Evolutionary conservation across 2,113 vertebrate genomes (phyloP).

Genomic region (Psammodynastes pulverulentus): DNA sequence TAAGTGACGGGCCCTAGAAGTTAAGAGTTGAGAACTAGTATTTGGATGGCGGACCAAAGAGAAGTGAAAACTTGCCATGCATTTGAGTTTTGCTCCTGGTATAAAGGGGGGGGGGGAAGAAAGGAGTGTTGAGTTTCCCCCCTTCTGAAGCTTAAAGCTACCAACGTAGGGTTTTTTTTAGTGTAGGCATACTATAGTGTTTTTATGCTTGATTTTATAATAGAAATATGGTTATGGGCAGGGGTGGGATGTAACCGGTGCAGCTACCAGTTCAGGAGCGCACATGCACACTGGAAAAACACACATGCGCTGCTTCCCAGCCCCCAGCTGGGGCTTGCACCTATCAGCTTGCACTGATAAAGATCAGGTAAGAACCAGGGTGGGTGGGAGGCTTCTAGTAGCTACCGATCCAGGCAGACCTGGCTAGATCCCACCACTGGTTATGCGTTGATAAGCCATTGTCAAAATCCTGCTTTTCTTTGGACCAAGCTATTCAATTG

Average conservation of each 20-base stretch:
- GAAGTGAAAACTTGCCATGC: not conserved
- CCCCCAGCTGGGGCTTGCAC: too few relatives aligned
- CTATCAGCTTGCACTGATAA: too few relatives aligned
- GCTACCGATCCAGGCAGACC: too few relatives aligned
- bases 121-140: not conserved
- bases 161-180: not conserved
- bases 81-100: not conserved
- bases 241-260: too few relatives aligned
- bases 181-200: not conserved
- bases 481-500: not conserved
- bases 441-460: not conserved
- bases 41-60: not conserved
- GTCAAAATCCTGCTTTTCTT: not conserved
- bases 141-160: not conserved
- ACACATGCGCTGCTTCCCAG: too few relatives aligned
- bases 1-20: not conserved
- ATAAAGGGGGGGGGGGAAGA: not conserved
- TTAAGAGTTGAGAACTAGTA: not conserved
- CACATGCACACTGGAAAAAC: too few relatives aligned
- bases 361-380: too few relatives aligned
- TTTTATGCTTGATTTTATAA: not conserved
- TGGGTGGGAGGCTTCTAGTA: too few relatives aligned
- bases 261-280: too few relatives aligned
- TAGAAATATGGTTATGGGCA: not conserved
- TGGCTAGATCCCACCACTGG: too few relatives aligned